A percentile compares a stretch with the other conserved stretches of the same genome.
These are phyloP conservation scores for Tiphia femorata DNA, from an alignment of 2,888 invertebrate species.

Conservation along the genomic window DNA sequence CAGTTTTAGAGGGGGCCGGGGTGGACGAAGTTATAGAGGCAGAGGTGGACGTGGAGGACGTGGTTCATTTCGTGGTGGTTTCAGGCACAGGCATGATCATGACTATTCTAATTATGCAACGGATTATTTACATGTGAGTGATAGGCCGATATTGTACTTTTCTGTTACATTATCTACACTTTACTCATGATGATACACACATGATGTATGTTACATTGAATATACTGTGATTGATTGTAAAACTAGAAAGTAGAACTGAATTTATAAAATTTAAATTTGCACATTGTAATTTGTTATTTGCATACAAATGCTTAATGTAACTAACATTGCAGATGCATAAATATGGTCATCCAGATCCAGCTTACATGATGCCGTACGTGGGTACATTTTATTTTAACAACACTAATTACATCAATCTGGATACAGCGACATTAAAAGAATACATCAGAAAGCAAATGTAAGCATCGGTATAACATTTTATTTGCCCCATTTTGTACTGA, in stretches of 20 bases:
- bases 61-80: conserved; percentile 68
- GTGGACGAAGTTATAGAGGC: conserved; percentile 64
- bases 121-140: conserved; percentile 70
- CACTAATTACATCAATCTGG: conserved; percentile 72
- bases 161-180: background rate
- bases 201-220: conserved; percentile 37
- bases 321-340: conserved; percentile 57
- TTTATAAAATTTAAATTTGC: background rate
- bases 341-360: conserved; percentile 56
- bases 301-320: background rate
- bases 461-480: conserved; percentile 62
- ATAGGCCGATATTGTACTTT: too few relatives aligned
- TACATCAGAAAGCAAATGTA: conserved; percentile 92
- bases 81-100: conserved; percentile 68
- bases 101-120: conserved; percentile 70
- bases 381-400: conserved; percentile 76
- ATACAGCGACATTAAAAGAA: conserved; percentile 81
- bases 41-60: conserved; percentile 71
- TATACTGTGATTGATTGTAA: conserved; percentile 22
- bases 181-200: conserved; percentile 11
- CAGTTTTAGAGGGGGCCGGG: conserved; percentile 57
- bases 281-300: background rate
- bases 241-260: conserved; percentile 49
- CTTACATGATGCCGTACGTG: conserved; percentile 72
- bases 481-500: background rate